Evolutionary conservation across 2,888 invertebrate species (phyloP), one percentile per base, ranked within the genome.

Genomic region (Biston betularia): DNA sequence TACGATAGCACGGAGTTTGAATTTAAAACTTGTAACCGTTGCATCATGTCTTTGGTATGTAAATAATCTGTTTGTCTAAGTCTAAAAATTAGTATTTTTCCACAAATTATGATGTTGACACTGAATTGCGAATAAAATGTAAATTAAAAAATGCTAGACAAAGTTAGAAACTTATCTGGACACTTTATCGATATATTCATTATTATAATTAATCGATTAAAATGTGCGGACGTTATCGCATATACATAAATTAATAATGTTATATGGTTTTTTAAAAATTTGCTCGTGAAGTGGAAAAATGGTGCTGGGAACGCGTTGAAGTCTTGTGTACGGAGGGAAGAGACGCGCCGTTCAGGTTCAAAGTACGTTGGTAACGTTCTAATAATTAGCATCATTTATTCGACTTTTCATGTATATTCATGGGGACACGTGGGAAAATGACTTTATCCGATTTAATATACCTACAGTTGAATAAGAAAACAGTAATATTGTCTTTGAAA

Each of bases 241-340:
- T 49, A 7, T 24, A 38, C 2, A 40, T 15, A 53, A 15, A 40
- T 24, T 40, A 53, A 38, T 12, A 38, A 14, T 3, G 12, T 40
- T 35, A 11, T 35, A 24, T 24, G 5, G n/a, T 42, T 54, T 53
- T 34, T 6, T 40, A 53, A 53, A 14, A 42, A 6, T 0, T 40
- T 1, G 12, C 9, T 6, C 4, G 33, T n/a, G 10, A 14, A 38
- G 15, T 53, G 14, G 14, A 9, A 38, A 34, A 40, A 34, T 15
- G 14, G 42, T 57, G 11, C 38, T 6, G 12, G 50, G 64, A 74
- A 80, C 90, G 87, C 91, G 91, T 91, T 90, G 89, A 91, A 87
- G 89, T 91, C 91, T 91, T 82, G 79, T 79, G 76, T 83, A 86
- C 52, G 70, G 78, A 73, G 71, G 65, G 72, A 44, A 54, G 12